Percentiles rank a stretch among this genome's conserved stretches.
These are phyloP conservation scores for Danionella dracula DNA, from an alignment of 2,797 vertebrate species.

Conservation along the genomic window DNA sequence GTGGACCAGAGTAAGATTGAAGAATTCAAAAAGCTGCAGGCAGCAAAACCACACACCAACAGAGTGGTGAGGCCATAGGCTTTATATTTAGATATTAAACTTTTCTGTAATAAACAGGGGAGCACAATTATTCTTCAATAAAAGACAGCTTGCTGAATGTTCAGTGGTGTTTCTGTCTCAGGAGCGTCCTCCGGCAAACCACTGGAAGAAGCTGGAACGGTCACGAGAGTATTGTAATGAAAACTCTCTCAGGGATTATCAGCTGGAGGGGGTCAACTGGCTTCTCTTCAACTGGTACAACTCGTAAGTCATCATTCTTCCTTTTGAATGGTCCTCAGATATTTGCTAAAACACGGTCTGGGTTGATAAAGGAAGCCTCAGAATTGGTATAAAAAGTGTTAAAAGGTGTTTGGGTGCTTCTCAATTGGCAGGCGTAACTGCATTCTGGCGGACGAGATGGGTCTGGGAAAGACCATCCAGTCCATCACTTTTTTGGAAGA, in stretches of 20 bases:
- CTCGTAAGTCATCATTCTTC: constrained; percentile 70
- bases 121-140: not conserved
- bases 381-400: too few relatives aligned
- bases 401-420: too few relatives aligned
- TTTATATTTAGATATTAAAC: not conserved
- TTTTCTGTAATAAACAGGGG: not conserved
- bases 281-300: constrained; percentile 99
- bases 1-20: constrained; percentile 97
- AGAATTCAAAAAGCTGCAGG: constrained; percentile 97
- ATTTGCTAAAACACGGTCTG: too few relatives aligned
- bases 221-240: constrained; percentile 94
- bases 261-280: constrained; percentile 98
- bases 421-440: constrained; percentile 83
- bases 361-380: too few relatives aligned
- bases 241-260: constrained; percentile 98
- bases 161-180: constrained; percentile 45
- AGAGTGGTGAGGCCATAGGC: constrained; percentile 78
- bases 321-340: not conserved
- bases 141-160: not conserved
- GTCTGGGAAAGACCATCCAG: constrained; percentile 98
- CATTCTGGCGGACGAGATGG: constrained; percentile 99
- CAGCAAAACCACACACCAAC: constrained; percentile 82
- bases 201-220: constrained; percentile 95
- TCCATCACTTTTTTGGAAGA: constrained; percentile 97
- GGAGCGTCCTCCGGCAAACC: constrained; percentile 90